These are phyloP conservation scores for Apotomis capreana DNA, from an alignment of 2,888 invertebrate species.

Conservation along the genomic window DNA sequence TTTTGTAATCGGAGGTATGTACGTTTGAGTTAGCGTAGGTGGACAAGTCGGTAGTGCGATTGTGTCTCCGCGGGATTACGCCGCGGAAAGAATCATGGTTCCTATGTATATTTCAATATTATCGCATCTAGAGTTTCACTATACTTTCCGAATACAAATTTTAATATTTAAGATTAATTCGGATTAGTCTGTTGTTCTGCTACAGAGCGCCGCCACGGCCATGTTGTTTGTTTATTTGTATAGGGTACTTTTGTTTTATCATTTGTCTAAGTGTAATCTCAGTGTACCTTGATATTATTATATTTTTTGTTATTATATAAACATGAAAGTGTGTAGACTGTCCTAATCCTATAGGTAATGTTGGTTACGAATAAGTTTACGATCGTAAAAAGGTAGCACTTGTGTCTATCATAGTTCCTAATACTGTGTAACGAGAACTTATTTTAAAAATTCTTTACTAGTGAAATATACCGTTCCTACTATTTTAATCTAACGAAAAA, in stretches of 20 bases:
- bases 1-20: slow-evolving; percentile 52
- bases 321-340: slow-evolving; percentile 54
- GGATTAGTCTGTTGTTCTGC: slow-evolving; percentile 82
- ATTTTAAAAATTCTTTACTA: slow-evolving; percentile 81
- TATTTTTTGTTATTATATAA: slow-evolving; percentile 68
- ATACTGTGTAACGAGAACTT: slow-evolving; percentile 81
- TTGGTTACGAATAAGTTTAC: slow-evolving; percentile 76
- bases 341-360: slow-evolving; percentile 63
- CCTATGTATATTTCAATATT: slow-evolving; percentile 85
- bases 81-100: slow-evolving; percentile 84
- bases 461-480: slow-evolving; percentile 83
- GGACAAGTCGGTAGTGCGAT: slow-evolving; percentile 77
- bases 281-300: slow-evolving; percentile 61
- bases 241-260: slow-evolving; percentile 55
- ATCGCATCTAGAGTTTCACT: slow-evolving; percentile 84
- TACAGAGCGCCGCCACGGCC: slow-evolving; percentile 78
- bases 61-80: slow-evolving; percentile 76
- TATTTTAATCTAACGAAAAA: slow-evolving; percentile 76
- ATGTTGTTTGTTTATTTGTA: slow-evolving; percentile 77
- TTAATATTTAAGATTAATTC: slow-evolving; percentile 83
- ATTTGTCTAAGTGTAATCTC: slow-evolving; percentile 53
- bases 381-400: slow-evolving; percentile 76
- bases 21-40: slow-evolving; percentile 75
- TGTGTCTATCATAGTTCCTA: slow-evolving; percentile 83
- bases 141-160: slow-evolving; percentile 84